Base-by-base conservation (phyloP, 2,113 vertebrate genomes). In the Dromaius novaehollandiae region DNA sequence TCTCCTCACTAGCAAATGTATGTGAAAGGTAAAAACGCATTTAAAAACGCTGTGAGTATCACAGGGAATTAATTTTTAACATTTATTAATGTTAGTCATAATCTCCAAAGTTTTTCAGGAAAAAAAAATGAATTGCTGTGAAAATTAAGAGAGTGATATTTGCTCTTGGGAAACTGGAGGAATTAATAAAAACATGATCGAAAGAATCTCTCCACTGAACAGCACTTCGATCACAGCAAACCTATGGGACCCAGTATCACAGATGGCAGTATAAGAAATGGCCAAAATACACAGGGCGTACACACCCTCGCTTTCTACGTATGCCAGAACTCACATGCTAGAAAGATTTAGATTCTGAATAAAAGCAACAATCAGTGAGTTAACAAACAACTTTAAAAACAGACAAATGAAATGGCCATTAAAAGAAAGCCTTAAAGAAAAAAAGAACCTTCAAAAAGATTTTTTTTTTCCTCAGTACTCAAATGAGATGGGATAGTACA, bases 391-490 rank as follows among this genome's bases (percentile, higher is more conserved):
- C 32, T 89, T 82, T 91, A 70, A 65, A 80, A 28, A 48, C 9
- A 89, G 65, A 40, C 25, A 69, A 21, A 46, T 24, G 8, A 64
- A 95, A 86, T 40, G 4, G 7, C 26, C 53, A 22, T n/a, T 87
- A 86, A 85, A 80, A 13, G 5, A 11, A 64, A 5, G 3, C 58
- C 13, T 36, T 76, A 55, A 51, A n/a, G 61, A 12, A 26, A 22
- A 50, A 21, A 60, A 61, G 14, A 30, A 9, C 22, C 2, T 15
- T 64, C 1, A 18, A 51, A 73, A 90, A 42, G 0, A 0, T 20
- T 48, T 10, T 81, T 90, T 58, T 4, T 87, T 95, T 76, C 64
- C 28, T 80, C 42, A 58, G 28, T 38, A 56, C 66, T 55, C 11
- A n/a, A 14, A 34, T 38, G 25, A 55, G 30, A 26, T 18, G 64